phyloP scores from a whole-genome alignment of 2,113 vertebrate genomes.

The Lichenostomus cassidix region DNA sequence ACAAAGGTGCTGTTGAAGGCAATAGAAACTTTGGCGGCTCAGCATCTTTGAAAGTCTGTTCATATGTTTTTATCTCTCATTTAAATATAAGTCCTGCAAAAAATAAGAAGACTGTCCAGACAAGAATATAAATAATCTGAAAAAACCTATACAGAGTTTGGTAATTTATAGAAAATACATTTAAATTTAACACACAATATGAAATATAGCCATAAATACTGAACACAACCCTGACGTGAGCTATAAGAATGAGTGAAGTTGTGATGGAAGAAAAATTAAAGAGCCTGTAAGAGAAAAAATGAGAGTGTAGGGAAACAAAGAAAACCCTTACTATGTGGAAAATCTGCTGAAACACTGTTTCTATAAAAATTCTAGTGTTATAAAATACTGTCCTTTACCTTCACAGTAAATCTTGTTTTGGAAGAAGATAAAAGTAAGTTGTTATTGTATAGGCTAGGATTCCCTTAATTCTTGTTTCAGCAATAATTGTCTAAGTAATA shows the following conservation, averaged over 20 bases:
- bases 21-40: neutral
- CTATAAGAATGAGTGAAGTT: constrained; percentile 62
- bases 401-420: constrained; percentile 12
- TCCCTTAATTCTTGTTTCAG: constrained; percentile 27
- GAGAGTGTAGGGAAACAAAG: neutral
- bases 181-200: constrained; percentile 42
- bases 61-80: constrained; percentile 21
- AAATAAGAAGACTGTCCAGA: neutral
- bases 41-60: neutral
- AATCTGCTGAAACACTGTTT: constrained; percentile 21
- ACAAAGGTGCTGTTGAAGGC: neutral
- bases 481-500: neutral
- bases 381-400: neutral
- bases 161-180: constrained; percentile 53
- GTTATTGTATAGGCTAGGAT: neutral
- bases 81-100: constrained; percentile 39
- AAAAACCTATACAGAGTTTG: neutral
- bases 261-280: constrained; percentile 56
- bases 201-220: constrained; percentile 29
- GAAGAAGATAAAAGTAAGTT: neutral
- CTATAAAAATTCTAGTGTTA: neutral
- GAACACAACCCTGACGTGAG: neutral
- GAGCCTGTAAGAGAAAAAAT: neutral
- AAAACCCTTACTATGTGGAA: neutral
- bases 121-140: constrained; percentile 33